Percentiles rank a stretch among this genome's conserved stretches.
Conservation (phyloP, 2,797 vertebrate species). For the Hafferia zeledoni region DNA sequence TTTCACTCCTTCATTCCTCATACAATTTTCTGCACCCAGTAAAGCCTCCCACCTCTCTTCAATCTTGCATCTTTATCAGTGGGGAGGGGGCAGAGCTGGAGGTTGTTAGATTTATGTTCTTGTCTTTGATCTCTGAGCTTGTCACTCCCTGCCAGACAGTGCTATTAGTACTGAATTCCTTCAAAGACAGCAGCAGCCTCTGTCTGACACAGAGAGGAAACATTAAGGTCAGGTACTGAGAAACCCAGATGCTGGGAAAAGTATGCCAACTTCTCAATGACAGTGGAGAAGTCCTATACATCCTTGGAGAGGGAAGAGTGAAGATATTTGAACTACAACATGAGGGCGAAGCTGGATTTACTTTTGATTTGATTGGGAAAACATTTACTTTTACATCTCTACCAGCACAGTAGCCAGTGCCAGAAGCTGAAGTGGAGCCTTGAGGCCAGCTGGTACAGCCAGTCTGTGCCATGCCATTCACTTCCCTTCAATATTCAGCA, state of each 20-base stretch:
- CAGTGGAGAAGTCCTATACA: not conserved
- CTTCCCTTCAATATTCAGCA: not conserved
- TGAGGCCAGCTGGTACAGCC: not conserved
- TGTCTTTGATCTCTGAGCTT: constrained; percentile 16
- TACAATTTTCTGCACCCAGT: not conserved
- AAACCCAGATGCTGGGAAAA: not conserved
- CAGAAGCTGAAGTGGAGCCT: not conserved
- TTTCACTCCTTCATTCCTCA: not conserved
- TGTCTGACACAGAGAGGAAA: not conserved
- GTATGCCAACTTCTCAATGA: not conserved
- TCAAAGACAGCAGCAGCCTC: not conserved
- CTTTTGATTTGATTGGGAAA: not conserved
- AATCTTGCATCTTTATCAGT: not conserved
- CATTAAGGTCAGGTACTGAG: not conserved
- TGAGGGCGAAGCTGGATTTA: not conserved
- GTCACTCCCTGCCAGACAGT: not conserved
- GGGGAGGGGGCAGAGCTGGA: not conserved
- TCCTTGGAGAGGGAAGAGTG: not conserved
- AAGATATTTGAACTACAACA: not conserved
- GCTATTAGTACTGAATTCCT: constrained; percentile 3
- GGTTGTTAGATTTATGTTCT: constrained; percentile 23
- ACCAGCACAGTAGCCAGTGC: not conserved
- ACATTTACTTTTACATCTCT: not conserved
- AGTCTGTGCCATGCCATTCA: not conserved
- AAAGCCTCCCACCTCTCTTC: not conserved